Evolutionary conservation across 2,888 invertebrate genomes (phyloP).

Genomic region (Chymomyza amoena): DNA sequence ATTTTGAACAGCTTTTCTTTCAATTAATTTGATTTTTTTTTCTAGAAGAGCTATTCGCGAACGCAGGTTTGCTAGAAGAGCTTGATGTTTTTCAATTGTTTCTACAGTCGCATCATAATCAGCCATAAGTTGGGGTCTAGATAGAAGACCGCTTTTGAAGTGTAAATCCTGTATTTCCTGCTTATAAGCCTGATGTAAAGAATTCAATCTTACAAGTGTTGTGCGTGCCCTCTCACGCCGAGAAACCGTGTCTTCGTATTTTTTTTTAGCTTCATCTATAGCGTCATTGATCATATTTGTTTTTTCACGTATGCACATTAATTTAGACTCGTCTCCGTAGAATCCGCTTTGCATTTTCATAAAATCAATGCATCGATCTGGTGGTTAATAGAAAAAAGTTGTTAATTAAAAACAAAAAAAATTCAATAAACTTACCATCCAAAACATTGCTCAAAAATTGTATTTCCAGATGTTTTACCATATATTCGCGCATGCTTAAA

Average conservation of each 20-base stretch:
- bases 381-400: neutral
- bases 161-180: neutral
- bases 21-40: neutral
- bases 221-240: neutral
- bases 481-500: constrained; percentile 38
- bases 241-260: neutral
- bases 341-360: neutral
- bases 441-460: constrained; percentile 18
- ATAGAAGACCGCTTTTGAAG: constrained; percentile 26
- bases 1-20: neutral
- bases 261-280: neutral
- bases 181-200: neutral
- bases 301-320: neutral
- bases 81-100: neutral
- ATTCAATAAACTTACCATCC: constrained; percentile 25
- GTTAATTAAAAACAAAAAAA: neutral
- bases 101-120: constrained; percentile 36
- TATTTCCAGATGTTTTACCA: constrained; percentile 31
- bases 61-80: neutral
- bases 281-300: neutral
- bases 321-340: neutral
- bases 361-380: neutral
- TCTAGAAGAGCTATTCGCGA: constrained; percentile 12
- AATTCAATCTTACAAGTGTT: neutral
- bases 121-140: constrained; percentile 25